Evolutionary conservation across 2,113 vertebrate species (phyloP), one percentile per base, ranked within the genome.

Genomic region (Coturnix japonica): DNA sequence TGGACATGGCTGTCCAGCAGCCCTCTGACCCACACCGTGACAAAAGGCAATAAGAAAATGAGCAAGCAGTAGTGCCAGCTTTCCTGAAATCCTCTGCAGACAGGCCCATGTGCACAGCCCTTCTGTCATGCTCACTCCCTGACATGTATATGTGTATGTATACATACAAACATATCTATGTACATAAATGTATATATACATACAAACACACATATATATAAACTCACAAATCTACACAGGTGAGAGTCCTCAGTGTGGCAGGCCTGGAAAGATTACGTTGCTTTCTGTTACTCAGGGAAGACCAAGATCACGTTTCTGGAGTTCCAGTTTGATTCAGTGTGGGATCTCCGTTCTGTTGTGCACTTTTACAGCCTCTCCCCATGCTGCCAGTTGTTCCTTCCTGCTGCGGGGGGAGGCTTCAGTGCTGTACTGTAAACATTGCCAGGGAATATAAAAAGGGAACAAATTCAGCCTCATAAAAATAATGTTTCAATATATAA

Each of bases 1-100:
- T 90, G 75, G 35, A 35, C 26, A 30, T 88, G 87, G 84, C 75
- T 76, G 47, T 89, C 61, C 92, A 91, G 87, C 8, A 31, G 66
- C 51, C 71, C 74, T 59, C 56, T 9, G 51, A 70, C 63, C 39
- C 81, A 83, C 64, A 71, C 17, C 74, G 28, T 33, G 59, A 64
- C 64, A 21, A 81, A 33, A 43, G 47, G 18, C 80, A 43, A 4
- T 75, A 85, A 83, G 91, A 37, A 44, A 76, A 54, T 49, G 49
- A 67, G 8, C 56, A 66, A 47, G 77, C 76, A 64, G 39, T 43
- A 60, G 17, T 35, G 8, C 10, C 49, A 30, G 8, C 46, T 37
- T 81, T 93, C 63, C 56, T 41, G 65, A 93, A 66, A 31, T 56
- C 47, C 31, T 56, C 81, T 74, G 44, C 44, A 35, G 28, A 5